phyloP scores from a whole-genome alignment of 2,888 invertebrate species.

The Patella pellucida region DNA sequence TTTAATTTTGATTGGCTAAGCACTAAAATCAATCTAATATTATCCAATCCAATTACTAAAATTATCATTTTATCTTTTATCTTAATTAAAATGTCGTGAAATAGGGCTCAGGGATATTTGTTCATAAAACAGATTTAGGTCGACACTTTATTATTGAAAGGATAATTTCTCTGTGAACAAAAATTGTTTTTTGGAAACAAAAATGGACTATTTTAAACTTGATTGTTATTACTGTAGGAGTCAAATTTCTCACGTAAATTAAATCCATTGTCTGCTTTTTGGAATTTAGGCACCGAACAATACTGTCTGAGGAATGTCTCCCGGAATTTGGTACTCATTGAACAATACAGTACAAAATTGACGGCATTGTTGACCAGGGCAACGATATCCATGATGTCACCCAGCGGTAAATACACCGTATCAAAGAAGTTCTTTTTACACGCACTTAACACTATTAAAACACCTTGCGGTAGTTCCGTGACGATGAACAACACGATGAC shows the following conservation, averaged over 20 bases:
- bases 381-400: slow-evolving; percentile 89
- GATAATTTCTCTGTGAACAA: too few species aligned
- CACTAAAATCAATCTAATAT: too few species aligned
- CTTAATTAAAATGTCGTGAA: too few species aligned
- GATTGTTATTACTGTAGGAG: slow-evolving; percentile 22
- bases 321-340: slow-evolving; percentile 94
- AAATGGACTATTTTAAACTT: slow-evolving; percentile 11
- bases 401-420: slow-evolving; percentile 75
- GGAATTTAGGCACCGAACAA: slow-evolving; percentile 32
- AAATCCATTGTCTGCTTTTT: slow-evolving; percentile 28
- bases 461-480: slow-evolving; percentile 89
- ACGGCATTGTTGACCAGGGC: slow-evolving; percentile 92
- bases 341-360: slow-evolving; percentile 92
- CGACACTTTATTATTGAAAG: too few species aligned
- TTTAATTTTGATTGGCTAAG: too few species aligned
- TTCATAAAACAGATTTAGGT: too few species aligned
- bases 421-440: slow-evolving; percentile 79
- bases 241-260: slow-evolving; percentile 28
- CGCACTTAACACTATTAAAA: slow-evolving; percentile 81
- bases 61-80: too few species aligned
- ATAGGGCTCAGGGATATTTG: too few species aligned
- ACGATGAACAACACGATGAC: slow-evolving; percentile 87
- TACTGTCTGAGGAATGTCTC: slow-evolving; percentile 69
- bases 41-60: too few species aligned
- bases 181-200: too few species aligned